phyloP scores from a whole-genome alignment of 2,113 vertebrate species.

The Harpagus bidentatus region DNA sequence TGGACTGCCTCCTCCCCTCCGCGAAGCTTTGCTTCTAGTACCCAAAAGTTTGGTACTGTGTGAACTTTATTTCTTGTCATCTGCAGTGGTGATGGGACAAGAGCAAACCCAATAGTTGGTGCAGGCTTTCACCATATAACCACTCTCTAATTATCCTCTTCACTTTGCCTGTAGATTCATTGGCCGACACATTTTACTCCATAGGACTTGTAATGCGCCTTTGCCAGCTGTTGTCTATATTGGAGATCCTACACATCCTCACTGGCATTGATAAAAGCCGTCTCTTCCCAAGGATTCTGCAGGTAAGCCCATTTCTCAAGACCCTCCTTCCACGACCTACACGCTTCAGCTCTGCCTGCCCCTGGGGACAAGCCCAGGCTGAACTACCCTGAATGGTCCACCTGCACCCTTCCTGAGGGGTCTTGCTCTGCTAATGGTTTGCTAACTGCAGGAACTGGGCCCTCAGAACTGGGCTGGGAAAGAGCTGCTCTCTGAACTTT shows the following conservation, averaged over 20 bases:
- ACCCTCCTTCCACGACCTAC: neutral
- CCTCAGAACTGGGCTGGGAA: neutral
- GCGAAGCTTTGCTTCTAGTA: neutral
- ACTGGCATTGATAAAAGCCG: conserved; percentile 79
- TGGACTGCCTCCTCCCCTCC: neutral
- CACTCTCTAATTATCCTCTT: neutral
- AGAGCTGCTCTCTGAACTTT: neutral
- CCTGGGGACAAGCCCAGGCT: neutral
- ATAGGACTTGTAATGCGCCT: conserved; percentile 88
- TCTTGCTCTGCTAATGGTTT: neutral
- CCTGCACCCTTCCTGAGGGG: neutral
- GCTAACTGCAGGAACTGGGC: neutral
- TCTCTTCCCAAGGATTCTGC: conserved; percentile 84
- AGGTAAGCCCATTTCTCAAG: conserved; percentile 68
- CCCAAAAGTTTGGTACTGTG: neutral
- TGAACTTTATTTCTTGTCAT: neutral
- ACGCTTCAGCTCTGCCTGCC: neutral
- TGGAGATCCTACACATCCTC: conserved; percentile 90
- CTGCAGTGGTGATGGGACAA: neutral
- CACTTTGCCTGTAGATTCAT: conserved; percentile 69
- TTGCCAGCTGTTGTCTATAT: conserved; percentile 84
- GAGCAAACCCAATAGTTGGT: neutral
- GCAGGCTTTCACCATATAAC: neutral
- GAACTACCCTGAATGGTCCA: neutral
- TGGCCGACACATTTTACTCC: conserved; percentile 90